Evolutionary conservation across 1,140 invertebrate genomes (phyloP).

Genomic region (Ectropis grisescens): DNA sequence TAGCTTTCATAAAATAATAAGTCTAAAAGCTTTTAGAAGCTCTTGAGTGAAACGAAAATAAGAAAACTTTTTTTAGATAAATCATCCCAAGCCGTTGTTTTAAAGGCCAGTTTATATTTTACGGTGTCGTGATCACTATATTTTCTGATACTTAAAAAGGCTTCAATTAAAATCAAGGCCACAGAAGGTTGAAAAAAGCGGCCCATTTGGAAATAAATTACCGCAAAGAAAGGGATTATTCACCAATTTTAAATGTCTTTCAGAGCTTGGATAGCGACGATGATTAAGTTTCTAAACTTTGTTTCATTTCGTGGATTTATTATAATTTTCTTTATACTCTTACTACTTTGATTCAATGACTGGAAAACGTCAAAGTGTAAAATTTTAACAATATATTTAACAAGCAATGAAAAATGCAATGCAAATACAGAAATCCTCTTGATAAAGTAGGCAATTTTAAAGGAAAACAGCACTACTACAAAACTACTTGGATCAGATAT

Average conservation of each 20-base stretch:
- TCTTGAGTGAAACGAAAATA: no score
- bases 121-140: no score
- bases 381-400: no score
- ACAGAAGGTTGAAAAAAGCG: slow-evolving; percentile 10
- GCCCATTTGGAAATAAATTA: slow-evolving; percentile 20
- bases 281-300: slow-evolving; percentile 19
- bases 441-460: neutral
- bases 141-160: no score
- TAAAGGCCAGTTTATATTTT: no score
- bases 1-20: no score
- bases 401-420: slow-evolving; percentile 1
- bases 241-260: slow-evolving; percentile 22
- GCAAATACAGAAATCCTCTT: slow-evolving; percentile 3
- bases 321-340: slow-evolving; percentile 16
- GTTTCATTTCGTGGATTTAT: slow-evolving; percentile 16
- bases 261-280: slow-evolving; percentile 19
- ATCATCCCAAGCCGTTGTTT: no score
- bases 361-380: no score
- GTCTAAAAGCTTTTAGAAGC: no score
- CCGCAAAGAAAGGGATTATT: slow-evolving; percentile 20
- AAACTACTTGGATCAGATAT: neutral
- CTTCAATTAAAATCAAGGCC: slow-evolving; percentile 14
- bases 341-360: slow-evolving; percentile 8
- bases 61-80: no score
- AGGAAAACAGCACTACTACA: neutral